These are phyloP conservation scores for Mallotus villosus DNA, from an alignment of 2,797 vertebrate species.

Conservation along the genomic window DNA sequence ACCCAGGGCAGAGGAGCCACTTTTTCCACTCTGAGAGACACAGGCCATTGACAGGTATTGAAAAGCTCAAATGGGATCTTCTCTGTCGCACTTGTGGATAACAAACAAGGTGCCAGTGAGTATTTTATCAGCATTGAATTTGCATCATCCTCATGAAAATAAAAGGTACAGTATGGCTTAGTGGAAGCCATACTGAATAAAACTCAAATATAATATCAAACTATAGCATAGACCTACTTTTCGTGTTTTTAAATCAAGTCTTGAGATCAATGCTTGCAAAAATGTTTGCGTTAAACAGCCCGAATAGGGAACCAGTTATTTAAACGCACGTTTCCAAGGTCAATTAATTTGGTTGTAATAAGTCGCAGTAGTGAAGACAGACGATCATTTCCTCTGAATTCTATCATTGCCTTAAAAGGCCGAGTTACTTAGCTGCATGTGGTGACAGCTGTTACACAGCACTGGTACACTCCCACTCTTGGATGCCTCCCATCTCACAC, in stretches of 20 bases:
- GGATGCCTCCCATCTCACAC: slow-evolving; percentile 2
- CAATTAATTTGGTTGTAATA: not conserved
- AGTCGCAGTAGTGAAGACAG: not conserved
- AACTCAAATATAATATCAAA: no score
- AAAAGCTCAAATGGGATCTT: slow-evolving; percentile 51
- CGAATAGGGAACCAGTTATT: no score
- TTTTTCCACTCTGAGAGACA: not conserved
- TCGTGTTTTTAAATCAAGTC: no score
- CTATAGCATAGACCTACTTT: no score
- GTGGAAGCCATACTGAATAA: no score
- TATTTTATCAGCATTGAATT: no score
- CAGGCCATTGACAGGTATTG: slow-evolving; percentile 41
- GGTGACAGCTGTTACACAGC: slow-evolving; percentile 39
- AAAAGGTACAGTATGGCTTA: no score
- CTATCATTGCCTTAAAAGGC: slow-evolving; percentile 30
- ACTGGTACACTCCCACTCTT: slow-evolving; percentile 12
- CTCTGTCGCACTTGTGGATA: slow-evolving; percentile 51
- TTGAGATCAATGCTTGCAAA: no score
- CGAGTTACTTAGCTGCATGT: slow-evolving; percentile 23
- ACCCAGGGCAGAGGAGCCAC: no score
- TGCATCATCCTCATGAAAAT: no score
- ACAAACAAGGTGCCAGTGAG: slow-evolving; percentile 43
- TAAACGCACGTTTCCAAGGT: no score
- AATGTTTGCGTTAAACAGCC: no score
- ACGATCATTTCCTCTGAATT: not conserved